Conservation (phyloP, 2,888 invertebrate genomes). For the Cheilosia soror region DNA sequence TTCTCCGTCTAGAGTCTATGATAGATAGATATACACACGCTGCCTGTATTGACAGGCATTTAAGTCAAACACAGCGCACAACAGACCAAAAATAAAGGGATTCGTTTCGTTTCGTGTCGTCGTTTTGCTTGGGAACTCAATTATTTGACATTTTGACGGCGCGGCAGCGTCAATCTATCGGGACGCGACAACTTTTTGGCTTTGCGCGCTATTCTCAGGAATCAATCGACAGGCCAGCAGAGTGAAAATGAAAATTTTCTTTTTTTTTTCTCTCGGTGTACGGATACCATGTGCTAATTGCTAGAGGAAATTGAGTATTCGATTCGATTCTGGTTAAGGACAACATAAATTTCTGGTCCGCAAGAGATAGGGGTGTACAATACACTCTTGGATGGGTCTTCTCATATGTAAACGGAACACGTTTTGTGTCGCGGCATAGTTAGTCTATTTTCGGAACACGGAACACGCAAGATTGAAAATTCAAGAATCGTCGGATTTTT, state of each 20-base stretch:
- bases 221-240: slow-evolving; percentile 37
- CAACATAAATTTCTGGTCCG: slow-evolving; percentile 23
- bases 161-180: slow-evolving; percentile 57
- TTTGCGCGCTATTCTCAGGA: slow-evolving; percentile 20
- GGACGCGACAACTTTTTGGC: slow-evolving; percentile 43
- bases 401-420: slow-evolving; percentile 45
- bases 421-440: slow-evolving; percentile 17
- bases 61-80: slow-evolving; percentile 54
- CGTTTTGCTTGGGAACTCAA: slow-evolving; percentile 47
- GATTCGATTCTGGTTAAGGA: slow-evolving; percentile 53
- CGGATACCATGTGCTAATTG: slow-evolving; percentile 57
- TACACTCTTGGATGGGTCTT: background rate
- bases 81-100: slow-evolving; percentile 58
- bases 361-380: slow-evolving; percentile 1
- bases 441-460: slow-evolving; percentile 53
- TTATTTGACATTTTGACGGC: slow-evolving; percentile 67
- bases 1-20: slow-evolving; percentile 47
- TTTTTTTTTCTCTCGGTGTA: slow-evolving; percentile 36
- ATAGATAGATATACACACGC: slow-evolving; percentile 15
- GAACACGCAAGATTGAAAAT: slow-evolving; percentile 38
- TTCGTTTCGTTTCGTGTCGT: slow-evolving; percentile 46
- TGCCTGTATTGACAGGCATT: slow-evolving; percentile 69
- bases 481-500: slow-evolving; percentile 39
- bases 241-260: slow-evolving; percentile 7
- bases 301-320: slow-evolving; percentile 55